Evolutionary conservation across 2,888 invertebrate genomes (phyloP).

Genomic region (Zele albiditarsus): DNA sequence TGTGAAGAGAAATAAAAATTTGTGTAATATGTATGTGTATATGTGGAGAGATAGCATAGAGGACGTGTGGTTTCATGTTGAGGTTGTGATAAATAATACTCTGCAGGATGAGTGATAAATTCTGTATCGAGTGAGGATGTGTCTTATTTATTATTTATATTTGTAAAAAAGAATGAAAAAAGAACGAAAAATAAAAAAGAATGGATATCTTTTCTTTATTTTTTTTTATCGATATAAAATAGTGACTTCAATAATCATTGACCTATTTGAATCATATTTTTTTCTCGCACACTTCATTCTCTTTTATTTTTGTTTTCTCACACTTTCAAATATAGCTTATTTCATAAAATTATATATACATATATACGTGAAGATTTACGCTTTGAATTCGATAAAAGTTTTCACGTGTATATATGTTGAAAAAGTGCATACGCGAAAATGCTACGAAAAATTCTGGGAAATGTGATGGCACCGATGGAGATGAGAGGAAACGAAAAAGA

Average conservation of each 20-base stretch:
- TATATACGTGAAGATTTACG: conserved; percentile 2
- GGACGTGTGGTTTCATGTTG: conserved; percentile 20
- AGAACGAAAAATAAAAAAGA: neutral
- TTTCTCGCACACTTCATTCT: neutral
- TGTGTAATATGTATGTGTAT: neutral
- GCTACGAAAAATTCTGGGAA: neutral
- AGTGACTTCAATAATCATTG: conserved; percentile 21
- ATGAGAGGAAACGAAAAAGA: neutral
- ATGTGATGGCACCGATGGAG: neutral
- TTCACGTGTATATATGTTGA: conserved; percentile 13
- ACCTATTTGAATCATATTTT: conserved; percentile 30
- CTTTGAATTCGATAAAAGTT: conserved; percentile 29
- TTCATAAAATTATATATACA: too few species aligned
- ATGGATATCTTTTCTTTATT: neutral
- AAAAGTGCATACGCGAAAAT: neutral
- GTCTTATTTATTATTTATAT: conserved; percentile 11
- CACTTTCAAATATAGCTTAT: neutral
- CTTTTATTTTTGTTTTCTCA: neutral
- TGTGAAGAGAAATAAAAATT: conserved; percentile 22
- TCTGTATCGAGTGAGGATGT: conserved; percentile 65
- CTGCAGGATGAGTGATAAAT: conserved; percentile 67
- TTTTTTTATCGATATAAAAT: too few species aligned
- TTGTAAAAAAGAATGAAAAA: neutral
- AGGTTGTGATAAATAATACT: conserved; percentile 48
- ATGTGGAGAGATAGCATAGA: conserved; percentile 15